phyloP scores from a whole-genome alignment of 1,140 invertebrate genomes.

The Drosophila ananassae region DNA sequence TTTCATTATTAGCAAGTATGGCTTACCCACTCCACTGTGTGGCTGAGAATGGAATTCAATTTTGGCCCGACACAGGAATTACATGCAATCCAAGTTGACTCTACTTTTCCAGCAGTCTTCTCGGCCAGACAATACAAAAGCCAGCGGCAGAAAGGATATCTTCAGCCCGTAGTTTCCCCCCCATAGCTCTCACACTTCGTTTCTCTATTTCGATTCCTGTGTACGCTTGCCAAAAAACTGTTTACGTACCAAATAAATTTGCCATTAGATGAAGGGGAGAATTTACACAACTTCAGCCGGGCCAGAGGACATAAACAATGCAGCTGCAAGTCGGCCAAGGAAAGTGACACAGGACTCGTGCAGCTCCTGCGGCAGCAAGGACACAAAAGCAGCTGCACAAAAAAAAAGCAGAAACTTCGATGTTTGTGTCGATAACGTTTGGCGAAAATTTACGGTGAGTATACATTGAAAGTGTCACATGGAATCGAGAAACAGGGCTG shows the following conservation, averaged over 20 bases:
- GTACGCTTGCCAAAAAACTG: constrained; percentile 49
- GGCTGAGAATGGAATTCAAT: constrained; percentile 49
- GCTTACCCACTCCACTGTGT: constrained; percentile 19
- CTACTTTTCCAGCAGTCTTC: not conserved
- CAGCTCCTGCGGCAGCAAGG: constrained; percentile 13
- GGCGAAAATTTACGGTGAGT: constrained; percentile 77
- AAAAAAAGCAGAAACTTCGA: constrained; percentile 22
- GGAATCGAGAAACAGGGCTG: constrained; percentile 42
- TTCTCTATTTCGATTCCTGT: constrained; percentile 19
- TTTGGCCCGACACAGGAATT: constrained; percentile 55
- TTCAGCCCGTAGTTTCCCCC: not conserved
- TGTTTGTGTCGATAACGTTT: constrained; percentile 54
- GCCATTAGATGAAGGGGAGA: constrained; percentile 58
- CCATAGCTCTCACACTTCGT: too few relatives aligned
- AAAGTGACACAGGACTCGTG: constrained; percentile 58
- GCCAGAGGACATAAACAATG: constrained; percentile 71
- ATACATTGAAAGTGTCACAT: constrained; percentile 78
- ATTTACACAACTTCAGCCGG: constrained; percentile 54
- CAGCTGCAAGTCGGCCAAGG: constrained; percentile 61
- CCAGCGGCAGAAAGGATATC: constrained; percentile 18
- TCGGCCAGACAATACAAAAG: constrained; percentile 26
- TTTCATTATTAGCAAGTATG: constrained; percentile 53
- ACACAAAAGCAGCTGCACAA: not conserved
- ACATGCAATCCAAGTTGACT: constrained; percentile 45
- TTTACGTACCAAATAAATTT: constrained; percentile 77